Conservation (phyloP, 2,888 invertebrate species). For the Encarsia formosa region DNA sequence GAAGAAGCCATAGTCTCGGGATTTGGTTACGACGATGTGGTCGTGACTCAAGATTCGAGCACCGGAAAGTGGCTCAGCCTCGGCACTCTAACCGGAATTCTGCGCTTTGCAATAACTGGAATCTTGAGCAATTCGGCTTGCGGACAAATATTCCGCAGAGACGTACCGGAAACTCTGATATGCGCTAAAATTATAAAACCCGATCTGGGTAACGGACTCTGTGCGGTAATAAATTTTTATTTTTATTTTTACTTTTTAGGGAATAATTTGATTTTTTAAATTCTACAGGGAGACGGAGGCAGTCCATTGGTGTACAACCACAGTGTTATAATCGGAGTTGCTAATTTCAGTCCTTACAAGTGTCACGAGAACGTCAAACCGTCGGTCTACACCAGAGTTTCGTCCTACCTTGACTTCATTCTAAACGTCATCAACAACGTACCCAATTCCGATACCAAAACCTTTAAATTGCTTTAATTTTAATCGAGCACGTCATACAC, state of each 20-base stretch:
- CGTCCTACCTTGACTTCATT: not conserved
- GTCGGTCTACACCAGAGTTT: not conserved
- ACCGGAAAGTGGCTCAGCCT: not conserved
- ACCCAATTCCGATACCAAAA: too few species aligned
- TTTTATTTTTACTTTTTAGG: not conserved
- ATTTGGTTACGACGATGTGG: not conserved
- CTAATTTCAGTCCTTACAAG: not conserved
- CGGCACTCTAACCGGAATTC: not conserved
- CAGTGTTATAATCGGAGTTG: not conserved
- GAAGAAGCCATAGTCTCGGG: not conserved
- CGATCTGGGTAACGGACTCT: not conserved
- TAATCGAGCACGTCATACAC: too few species aligned
- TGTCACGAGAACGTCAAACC: not conserved
- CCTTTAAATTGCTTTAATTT: too few species aligned
- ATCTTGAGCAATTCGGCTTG: not conserved
- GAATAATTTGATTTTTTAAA: too few species aligned
- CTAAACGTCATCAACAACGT: too few species aligned
- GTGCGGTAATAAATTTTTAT: not conserved
- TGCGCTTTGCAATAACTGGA: not conserved
- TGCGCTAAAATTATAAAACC: not conserved
- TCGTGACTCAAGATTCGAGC: not conserved
- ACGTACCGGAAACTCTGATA: not conserved
- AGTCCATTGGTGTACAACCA: not conserved
- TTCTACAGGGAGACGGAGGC: not conserved
- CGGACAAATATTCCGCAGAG: not conserved